phyloP scores from a whole-genome alignment of 2,888 invertebrate genomes.

The Mechanitis mazaeus region DNA sequence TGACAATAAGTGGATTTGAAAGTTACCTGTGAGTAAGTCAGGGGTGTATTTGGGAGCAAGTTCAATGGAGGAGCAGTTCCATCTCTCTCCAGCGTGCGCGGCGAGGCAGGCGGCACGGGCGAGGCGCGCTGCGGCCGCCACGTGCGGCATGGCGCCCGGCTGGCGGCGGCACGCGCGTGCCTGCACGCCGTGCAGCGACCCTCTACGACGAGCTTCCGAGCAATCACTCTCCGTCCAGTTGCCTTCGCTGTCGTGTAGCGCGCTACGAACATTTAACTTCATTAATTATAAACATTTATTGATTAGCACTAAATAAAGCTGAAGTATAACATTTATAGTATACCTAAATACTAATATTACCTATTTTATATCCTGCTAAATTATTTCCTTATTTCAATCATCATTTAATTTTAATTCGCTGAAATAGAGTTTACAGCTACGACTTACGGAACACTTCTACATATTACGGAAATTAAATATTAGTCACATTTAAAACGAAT shows the following conservation, averaged over 20 bases:
- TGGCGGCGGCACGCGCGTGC: slow-evolving; percentile 80
- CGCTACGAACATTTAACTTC: slow-evolving; percentile 37
- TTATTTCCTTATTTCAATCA: no score
- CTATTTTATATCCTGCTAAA: no score
- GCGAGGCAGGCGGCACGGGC: slow-evolving; percentile 83
- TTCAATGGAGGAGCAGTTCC: slow-evolving; percentile 89
- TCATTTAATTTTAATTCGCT: no score
- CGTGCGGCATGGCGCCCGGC: slow-evolving; percentile 83
- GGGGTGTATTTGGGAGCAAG: slow-evolving; percentile 84
- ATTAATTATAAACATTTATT: neutral
- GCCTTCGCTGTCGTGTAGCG: slow-evolving; percentile 63
- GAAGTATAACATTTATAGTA: no score
- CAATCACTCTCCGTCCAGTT: slow-evolving; percentile 71
- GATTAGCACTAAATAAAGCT: no score
- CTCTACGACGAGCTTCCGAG: slow-evolving; percentile 60
- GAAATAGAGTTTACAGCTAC: no score
- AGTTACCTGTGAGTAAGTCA: slow-evolving; percentile 84
- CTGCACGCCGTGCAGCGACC: slow-evolving; percentile 78
- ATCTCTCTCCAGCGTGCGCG: slow-evolving; percentile 83
- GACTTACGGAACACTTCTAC: no score
- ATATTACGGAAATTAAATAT: no score
- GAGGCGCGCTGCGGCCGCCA: slow-evolving; percentile 83
- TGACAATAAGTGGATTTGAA: no score
- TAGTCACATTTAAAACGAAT: no score
- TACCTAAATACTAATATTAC: no score